Percentiles rank a stretch among this genome's conserved stretches.
Conservation (phyloP, 2,888 invertebrate species). For the Crioceris asparagi region DNA sequence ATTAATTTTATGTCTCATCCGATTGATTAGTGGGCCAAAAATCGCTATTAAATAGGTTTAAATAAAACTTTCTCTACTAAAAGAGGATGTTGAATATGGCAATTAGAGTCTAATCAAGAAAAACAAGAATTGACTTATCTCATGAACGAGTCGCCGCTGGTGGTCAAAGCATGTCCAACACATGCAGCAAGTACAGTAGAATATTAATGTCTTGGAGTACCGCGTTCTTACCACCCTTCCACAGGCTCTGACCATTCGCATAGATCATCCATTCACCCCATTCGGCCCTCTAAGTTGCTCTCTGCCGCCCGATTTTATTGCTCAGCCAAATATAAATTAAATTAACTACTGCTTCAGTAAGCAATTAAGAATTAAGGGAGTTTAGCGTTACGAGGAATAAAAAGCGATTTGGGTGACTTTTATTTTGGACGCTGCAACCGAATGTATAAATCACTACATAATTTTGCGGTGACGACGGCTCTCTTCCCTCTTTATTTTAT, state of each 20-base stretch:
- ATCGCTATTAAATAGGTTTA: too few species aligned
- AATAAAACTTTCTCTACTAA: too few species aligned
- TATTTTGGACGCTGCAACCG: slow-evolving; percentile 32
- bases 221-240: slow-evolving; percentile 37
- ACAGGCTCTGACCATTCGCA: slow-evolving; percentile 35
- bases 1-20: too few species aligned
- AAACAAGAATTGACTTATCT: too few species aligned
- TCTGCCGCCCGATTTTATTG: slow-evolving; percentile 35
- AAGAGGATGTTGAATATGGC: too few species aligned
- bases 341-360: slow-evolving; percentile 41
- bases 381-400: slow-evolving; percentile 34
- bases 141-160: slow-evolving; percentile 21
- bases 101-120: too few species aligned
- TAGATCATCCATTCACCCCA: slow-evolving; percentile 36
- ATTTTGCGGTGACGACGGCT: too few species aligned
- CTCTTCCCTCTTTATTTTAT: too few species aligned
- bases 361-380: slow-evolving; percentile 40
- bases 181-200: slow-evolving; percentile 34
- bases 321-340: slow-evolving; percentile 40
- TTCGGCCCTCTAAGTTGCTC: slow-evolving; percentile 11
- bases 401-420: slow-evolving; percentile 38
- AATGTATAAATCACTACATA: too few species aligned
- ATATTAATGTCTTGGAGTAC: slow-evolving; percentile 39
- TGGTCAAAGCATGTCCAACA: slow-evolving; percentile 34
- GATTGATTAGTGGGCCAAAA: too few species aligned